Evolutionary conservation across 2,888 invertebrate genomes (phyloP).

Genomic region (Onchidella celtica): DNA sequence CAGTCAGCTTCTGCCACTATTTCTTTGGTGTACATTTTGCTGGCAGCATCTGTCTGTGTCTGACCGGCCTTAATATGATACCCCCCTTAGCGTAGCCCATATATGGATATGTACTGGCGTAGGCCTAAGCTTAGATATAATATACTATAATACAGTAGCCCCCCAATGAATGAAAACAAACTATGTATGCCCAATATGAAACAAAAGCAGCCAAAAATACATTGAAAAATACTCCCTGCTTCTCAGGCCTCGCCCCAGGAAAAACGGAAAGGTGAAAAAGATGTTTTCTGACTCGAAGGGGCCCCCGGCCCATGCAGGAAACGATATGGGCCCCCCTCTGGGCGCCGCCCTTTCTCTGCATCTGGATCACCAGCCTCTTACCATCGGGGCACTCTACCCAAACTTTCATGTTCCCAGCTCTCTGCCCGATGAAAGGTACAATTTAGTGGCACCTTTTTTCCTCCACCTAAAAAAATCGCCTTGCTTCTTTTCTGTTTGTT

Average conservation of each 20-base stretch:
- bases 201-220: too few relatives aligned
- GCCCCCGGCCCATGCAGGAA: conserved; percentile 37
- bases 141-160: too few relatives aligned
- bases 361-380: conserved; percentile 39
- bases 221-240: conserved; percentile 34
- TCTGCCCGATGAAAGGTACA: conserved; percentile 44
- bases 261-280: conserved; percentile 51
- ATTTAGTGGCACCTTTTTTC: conserved; percentile 33
- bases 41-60: too few relatives aligned
- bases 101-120: too few relatives aligned
- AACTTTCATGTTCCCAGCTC: conserved; percentile 41
- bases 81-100: too few relatives aligned
- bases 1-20: too few relatives aligned
- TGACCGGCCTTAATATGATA: too few relatives aligned
- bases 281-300: conserved; percentile 44
- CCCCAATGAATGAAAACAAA: too few relatives aligned
- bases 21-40: too few relatives aligned
- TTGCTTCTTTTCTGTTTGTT: conserved; percentile 29
- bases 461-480: conserved; percentile 16
- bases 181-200: too few relatives aligned
- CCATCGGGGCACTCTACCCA: conserved; percentile 49
- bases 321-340: conserved; percentile 27
- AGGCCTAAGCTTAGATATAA: too few relatives aligned
- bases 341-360: conserved; percentile 41
- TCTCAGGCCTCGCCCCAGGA: conserved; percentile 48